phyloP scores from a whole-genome alignment of 2,797 vertebrate genomes.

The Rousettus madagascariensis region DNA sequence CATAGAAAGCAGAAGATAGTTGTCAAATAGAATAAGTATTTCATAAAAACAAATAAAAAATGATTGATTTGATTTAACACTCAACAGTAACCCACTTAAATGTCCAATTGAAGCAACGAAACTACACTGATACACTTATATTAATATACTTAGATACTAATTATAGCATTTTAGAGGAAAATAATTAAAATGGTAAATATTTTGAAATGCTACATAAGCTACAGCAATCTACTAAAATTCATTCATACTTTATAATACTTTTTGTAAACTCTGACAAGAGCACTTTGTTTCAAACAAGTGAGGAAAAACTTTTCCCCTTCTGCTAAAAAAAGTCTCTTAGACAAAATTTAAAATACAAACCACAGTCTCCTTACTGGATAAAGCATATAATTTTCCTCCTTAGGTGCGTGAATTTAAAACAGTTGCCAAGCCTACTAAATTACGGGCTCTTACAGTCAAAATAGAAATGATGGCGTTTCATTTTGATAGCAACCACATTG shows the following conservation, averaged over 20 bases:
- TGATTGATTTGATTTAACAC: neutral
- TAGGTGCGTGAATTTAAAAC: slow-evolving; percentile 69
- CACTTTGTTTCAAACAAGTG: slow-evolving; percentile 54
- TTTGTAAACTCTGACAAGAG: slow-evolving; percentile 63
- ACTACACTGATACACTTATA: neutral
- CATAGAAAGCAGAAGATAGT: neutral
- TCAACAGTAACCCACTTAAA: slow-evolving; percentile 17
- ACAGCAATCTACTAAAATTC: neutral
- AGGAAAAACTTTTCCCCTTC: slow-evolving; percentile 53
- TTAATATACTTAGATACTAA: neutral
- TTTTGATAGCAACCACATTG: slow-evolving; percentile 59
- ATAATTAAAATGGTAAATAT: slow-evolving; percentile 51
- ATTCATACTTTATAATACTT: slow-evolving; percentile 3
- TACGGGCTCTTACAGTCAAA: slow-evolving; percentile 73
- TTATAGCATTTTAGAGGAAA: neutral
- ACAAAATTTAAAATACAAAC: slow-evolving; percentile 58
- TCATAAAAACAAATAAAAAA: neutral
- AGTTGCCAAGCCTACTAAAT: slow-evolving; percentile 72
- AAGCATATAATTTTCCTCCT: slow-evolving; percentile 75
- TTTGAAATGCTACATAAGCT: neutral
- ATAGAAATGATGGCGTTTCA: slow-evolving; percentile 79
- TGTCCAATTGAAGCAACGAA: neutral
- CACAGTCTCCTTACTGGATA: slow-evolving; percentile 57
- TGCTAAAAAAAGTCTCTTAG: slow-evolving; percentile 51
- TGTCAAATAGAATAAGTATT: neutral